phyloP scores from a whole-genome alignment of 2,797 vertebrate species.

The Diceros bicornis region DNA sequence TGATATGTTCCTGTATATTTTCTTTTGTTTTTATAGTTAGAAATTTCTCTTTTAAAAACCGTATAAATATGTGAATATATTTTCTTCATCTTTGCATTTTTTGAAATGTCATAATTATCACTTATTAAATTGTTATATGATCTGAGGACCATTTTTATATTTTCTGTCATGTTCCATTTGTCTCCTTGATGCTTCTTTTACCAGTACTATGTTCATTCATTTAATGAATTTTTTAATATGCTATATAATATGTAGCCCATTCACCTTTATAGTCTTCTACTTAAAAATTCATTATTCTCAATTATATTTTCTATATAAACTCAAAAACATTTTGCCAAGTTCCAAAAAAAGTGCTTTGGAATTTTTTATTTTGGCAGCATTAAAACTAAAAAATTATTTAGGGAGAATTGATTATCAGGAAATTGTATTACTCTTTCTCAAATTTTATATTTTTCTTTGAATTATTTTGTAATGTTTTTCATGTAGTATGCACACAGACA shows the following conservation, averaged over 20 bases:
- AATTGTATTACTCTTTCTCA: neutral
- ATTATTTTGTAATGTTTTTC: neutral
- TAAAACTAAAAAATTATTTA: slow-evolving; percentile 23
- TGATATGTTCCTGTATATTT: neutral
- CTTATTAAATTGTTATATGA: neutral
- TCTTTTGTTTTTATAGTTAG: neutral
- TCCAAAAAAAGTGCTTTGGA: neutral
- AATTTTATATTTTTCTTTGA: slow-evolving; percentile 22
- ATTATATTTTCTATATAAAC: neutral
- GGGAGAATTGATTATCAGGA: neutral
- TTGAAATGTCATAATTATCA: neutral
- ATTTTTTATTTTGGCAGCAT: neutral
- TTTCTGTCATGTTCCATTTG: neutral
- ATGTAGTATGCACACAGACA: neutral
- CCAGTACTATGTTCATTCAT: neutral
- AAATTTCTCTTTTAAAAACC: neutral
- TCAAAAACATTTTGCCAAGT: neutral
- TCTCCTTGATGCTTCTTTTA: neutral
- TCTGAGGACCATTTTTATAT: neutral
- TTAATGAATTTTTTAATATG: neutral
- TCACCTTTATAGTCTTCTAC: neutral
- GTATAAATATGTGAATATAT: neutral
- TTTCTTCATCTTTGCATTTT: neutral
- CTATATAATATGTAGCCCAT: neutral
- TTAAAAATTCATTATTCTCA: neutral